Evolutionary conservation across 1,140 invertebrate genomes (phyloP).

Genomic region (Teleopsis dalmanni): DNA sequence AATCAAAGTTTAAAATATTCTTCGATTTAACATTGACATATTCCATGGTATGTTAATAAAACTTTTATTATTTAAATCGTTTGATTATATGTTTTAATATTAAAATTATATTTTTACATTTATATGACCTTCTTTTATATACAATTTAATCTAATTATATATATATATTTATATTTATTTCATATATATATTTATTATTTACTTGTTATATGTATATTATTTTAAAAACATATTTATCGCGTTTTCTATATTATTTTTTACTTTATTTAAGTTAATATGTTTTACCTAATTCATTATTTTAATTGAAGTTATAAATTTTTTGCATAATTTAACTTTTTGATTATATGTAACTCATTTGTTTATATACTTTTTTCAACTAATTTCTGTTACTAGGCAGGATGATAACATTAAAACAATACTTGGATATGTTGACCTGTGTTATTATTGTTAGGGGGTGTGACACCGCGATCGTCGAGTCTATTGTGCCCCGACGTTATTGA

Average conservation of each 20-base stretch:
- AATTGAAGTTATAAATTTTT: background rate
- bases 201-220: background rate
- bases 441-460: no score
- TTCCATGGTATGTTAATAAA: no score
- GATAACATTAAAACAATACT: no score
- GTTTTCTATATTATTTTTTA: background rate
- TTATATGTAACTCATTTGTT: slow-evolving; percentile 4
- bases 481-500: no score
- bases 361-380: slow-evolving; percentile 5
- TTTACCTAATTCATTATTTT: background rate
- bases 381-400: background rate
- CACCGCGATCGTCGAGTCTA: no score
- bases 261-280: background rate
- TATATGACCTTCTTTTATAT: background rate
- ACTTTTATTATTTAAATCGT: no score
- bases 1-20: no score
- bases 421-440: no score
- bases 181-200: slow-evolving; percentile 1
- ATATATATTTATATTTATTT: background rate
- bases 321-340: background rate
- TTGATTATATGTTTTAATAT: background rate
- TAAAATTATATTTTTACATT: background rate
- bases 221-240: background rate
- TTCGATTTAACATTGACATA: no score
- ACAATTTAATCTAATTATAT: background rate